These are phyloP conservation scores for Sterrhoptilus dennistouni DNA, from an alignment of 2,113 vertebrate genomes.

Conservation along the genomic window DNA sequence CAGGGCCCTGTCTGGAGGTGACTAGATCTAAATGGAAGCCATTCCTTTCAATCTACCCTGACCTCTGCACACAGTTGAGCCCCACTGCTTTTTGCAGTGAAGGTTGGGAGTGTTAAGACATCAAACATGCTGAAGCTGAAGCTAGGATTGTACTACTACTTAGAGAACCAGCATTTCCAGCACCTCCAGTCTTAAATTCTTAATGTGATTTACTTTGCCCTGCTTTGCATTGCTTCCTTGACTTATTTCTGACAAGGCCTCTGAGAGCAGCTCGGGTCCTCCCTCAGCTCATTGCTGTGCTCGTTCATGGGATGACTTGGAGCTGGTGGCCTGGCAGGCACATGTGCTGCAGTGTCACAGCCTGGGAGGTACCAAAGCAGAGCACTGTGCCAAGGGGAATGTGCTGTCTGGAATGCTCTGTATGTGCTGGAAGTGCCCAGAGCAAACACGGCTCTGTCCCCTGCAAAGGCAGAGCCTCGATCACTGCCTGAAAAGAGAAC, in stretches of 20 bases:
- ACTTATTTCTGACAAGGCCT: not conserved
- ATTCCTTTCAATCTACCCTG: not conserved
- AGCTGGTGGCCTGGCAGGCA: constrained; percentile 12
- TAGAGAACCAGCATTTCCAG: not conserved
- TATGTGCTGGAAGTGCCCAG: not conserved
- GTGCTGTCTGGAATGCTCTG: not conserved
- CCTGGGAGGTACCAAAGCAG: not conserved
- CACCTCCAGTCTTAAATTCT: not conserved
- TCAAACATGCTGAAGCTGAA: not conserved
- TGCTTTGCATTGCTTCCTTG: not conserved
- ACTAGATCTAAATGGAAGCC: not conserved
- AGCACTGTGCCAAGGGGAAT: not conserved
- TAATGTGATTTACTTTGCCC: not conserved
- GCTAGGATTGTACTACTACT: not conserved
- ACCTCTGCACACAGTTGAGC: not conserved
- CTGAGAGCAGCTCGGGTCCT: not conserved
- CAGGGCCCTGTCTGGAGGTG: not conserved
- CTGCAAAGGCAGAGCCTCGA: not conserved
- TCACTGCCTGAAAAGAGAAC: not conserved
- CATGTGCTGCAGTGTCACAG: not conserved
- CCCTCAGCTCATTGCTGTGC: not conserved
- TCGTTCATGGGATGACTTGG: not conserved
- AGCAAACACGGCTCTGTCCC: accelerated
- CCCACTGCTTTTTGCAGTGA: not conserved
- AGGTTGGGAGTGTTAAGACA: not conserved